Evolutionary conservation across 37 sponge, comb jelly and placozoan species (phyloP), one percentile per base, ranked within the genome.

Genomic region (Chondrosia reniformis): DNA sequence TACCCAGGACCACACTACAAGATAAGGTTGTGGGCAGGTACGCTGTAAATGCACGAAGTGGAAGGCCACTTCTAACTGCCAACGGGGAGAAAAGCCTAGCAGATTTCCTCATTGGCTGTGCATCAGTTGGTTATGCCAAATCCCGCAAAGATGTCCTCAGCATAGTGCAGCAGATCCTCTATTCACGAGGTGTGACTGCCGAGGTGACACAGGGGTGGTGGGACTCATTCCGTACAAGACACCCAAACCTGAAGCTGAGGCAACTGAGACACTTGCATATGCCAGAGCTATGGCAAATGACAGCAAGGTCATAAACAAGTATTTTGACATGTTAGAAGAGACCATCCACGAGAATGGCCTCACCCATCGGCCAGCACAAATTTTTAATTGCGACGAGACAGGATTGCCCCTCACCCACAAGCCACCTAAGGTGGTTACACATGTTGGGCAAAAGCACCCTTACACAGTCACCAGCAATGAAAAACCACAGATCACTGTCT

Each of bases 401-500:
- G 78, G 78, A 59, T 39, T 77, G 33, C 78, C 78, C 25, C 39
- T 77, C 31, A 38, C 46, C 2, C 78, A 77, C 28, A 1, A 59
- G n/a, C 58, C 78, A 59, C 58, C 42, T 1, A 55, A 58, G 7
- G 59, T 77, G 2, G 39, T 77, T 55, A 63, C 78, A 3, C 25
- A 34, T 58, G 54, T 38, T 52, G 43, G 59, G 33, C 58, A 77
- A 12, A 79, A 79, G 66, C 79, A 79, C 45, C 46, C 65, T 3
- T 79, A 62, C 65, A 46, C 63, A 0, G 66, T 61, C 49, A 79
- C 79, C 79, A 58, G 61, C 42, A 36, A 43, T 46, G 65, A 79
- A 10, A 79, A 79, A 59, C 15, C 63, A 22, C 79, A 79, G 27
- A 79, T 79, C 46, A 79, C 65, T 9, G 79, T 79, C 32, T 37